A percentile compares a stretch with the other conserved stretches of the same genome.
These are phyloP conservation scores for Oreochromis spilurus DNA, from an alignment of 2,113 vertebrate genomes.

Conservation along the genomic window DNA sequence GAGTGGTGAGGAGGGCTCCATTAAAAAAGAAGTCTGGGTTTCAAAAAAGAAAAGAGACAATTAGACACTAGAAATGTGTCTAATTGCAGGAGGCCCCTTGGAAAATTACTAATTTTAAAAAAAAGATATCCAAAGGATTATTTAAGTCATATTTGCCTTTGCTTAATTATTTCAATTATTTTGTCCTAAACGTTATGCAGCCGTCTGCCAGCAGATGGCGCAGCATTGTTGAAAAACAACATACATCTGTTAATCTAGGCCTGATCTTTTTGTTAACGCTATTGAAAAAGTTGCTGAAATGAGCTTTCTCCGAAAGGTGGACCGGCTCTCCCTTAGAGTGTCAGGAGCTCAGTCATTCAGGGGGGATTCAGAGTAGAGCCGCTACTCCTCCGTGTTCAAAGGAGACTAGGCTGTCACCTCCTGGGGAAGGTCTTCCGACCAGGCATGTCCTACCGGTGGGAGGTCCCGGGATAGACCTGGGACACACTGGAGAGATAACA, in stretches of 20 bases:
- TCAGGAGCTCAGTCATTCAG: background rate
- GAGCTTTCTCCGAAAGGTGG: background rate
- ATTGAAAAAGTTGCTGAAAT: background rate
- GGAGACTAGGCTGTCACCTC: rapidly evolving
- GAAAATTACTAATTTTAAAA: background rate
- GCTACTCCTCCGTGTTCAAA: background rate
- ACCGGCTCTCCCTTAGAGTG: background rate
- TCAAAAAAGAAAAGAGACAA: background rate
- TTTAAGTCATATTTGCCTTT: background rate
- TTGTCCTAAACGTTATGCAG: background rate
- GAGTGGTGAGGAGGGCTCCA: no score
- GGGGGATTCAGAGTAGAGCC: background rate
- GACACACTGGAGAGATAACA: rapidly evolving
- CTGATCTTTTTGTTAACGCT: background rate
- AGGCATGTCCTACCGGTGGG: rapidly evolving
- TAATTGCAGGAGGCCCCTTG: rapidly evolving
- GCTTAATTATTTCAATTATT: background rate
- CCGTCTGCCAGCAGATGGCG: background rate
- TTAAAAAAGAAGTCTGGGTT: no score
- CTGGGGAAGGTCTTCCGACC: background rate
- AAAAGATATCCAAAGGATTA: background rate
- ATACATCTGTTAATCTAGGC: rapidly evolving
- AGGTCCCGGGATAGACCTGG: rapidly evolving
- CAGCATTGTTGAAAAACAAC: background rate
- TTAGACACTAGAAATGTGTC: rapidly evolving